Conservation (phyloP, 2,888 invertebrate genomes). For the Lydus trimaculatus region DNA sequence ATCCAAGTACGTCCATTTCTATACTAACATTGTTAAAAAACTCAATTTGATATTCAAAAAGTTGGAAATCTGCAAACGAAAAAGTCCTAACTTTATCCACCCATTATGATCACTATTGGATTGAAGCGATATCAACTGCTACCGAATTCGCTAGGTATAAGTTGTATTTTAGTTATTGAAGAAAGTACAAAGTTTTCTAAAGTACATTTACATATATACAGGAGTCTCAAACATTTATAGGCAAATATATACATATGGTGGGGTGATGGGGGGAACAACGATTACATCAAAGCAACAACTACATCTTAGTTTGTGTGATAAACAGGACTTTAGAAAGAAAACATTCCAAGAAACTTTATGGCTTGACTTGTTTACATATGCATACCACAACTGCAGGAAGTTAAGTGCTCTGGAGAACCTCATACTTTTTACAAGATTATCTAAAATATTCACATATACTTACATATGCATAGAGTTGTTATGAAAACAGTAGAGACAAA, state of each 20-base stretch:
- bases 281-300: constrained; percentile 4
- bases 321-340: constrained; percentile 38
- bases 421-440: background rate
- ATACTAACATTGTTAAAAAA: background rate
- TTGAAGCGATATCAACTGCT: background rate
- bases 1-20: background rate
- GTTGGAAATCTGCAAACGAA: background rate
- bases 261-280: background rate
- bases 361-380: constrained; percentile 35
- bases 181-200: background rate
- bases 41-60: background rate
- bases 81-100: background rate
- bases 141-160: background rate
- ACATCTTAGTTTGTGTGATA: constrained; percentile 19
- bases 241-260: background rate
- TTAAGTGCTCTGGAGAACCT: background rate
- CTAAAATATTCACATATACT: background rate
- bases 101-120: background rate
- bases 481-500: background rate
- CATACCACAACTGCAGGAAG: constrained; percentile 10
- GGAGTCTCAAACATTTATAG: background rate
- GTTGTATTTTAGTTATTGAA: background rate
- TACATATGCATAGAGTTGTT: background rate
- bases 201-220: background rate
- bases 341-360: constrained; percentile 44